Evolutionary conservation across 1,140 invertebrate genomes (phyloP).

Genomic region (Aphaenogaster rudis): DNA sequence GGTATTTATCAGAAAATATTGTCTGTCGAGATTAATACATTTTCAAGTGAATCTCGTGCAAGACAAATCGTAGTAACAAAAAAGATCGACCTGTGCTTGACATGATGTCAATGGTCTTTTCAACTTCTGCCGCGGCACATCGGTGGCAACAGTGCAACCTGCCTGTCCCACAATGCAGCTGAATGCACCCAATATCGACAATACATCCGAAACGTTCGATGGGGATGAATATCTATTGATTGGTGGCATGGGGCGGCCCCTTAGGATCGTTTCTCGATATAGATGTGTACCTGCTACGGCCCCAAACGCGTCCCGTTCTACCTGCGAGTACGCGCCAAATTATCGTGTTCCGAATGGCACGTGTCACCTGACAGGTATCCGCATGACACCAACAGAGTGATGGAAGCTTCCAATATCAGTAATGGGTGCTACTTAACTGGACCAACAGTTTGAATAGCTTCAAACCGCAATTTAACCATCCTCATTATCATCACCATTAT

Average conservation of each 20-base stretch:
- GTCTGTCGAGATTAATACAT: conserved; percentile 29
- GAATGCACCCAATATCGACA: conserved; percentile 83
- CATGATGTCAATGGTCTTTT: conserved; percentile 53
- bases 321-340: conserved; percentile 81
- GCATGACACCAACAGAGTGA: conserved; percentile 66
- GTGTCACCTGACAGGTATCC: conserved; percentile 82
- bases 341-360: conserved; percentile 81
- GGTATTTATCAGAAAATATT: neutral
- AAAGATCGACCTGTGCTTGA: conserved; percentile 56
- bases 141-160: conserved; percentile 82
- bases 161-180: conserved; percentile 78
- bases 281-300: conserved; percentile 79
- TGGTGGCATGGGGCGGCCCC: conserved; percentile 77
- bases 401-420: conserved; percentile 40
- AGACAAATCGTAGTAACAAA: conserved; percentile 45
- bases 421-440: conserved; percentile 14
- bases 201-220: conserved; percentile 79
- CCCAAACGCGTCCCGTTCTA: conserved; percentile 74
- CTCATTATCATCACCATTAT: conserved; percentile 14
- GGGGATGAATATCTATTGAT: conserved; percentile 86
- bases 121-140: conserved; percentile 44
- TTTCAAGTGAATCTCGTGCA: conserved; percentile 22
- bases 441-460: neutral
- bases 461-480: neutral
- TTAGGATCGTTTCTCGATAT: conserved; percentile 78